Evolutionary conservation across 2,888 invertebrate species (phyloP).

Genomic region (Colostygia pectinataria): DNA sequence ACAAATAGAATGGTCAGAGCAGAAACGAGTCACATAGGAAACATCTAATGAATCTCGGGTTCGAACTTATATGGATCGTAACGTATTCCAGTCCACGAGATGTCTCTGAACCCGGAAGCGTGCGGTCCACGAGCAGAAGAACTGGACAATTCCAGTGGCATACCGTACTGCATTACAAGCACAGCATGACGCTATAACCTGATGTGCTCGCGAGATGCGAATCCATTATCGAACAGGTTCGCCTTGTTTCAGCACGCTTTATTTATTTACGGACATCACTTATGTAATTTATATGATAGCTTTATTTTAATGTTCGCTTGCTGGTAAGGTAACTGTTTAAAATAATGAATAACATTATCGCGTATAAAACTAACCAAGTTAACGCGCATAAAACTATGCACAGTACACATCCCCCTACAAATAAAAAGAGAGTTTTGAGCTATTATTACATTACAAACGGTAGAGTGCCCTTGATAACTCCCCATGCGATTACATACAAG

Average conservation of each 20-base stretch:
- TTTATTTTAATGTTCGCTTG: conserved; percentile 22
- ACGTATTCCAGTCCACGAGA: conserved; percentile 24
- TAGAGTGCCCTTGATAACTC: conserved; percentile 77
- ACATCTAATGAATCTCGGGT: conserved; percentile 20
- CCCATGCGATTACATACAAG: conserved; percentile 75
- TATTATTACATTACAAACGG: conserved; percentile 76
- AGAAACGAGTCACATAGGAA: conserved; percentile 24
- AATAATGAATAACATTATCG: conserved; percentile 12
- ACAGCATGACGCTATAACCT: conserved; percentile 52
- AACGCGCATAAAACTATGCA: conserved; percentile 30
- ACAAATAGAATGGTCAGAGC: conserved; percentile 19
- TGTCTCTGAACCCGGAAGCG: conserved; percentile 35
- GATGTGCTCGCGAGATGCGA: conserved; percentile 51
- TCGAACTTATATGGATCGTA: conserved; percentile 22
- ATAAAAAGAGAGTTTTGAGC: conserved; percentile 56
- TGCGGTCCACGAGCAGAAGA: conserved; percentile 53
- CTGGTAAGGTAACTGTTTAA: conserved; percentile 12
- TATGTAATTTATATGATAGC: conserved; percentile 30
- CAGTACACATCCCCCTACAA: conserved; percentile 51
- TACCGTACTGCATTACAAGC: conserved; percentile 42
- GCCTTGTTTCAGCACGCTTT: conserved; percentile 44
- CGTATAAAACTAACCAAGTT: conserved; percentile 11
- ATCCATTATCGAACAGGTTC: conserved; percentile 60
- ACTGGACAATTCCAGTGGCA: conserved; percentile 53
- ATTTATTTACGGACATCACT: conserved; percentile 51